Percentiles rank a stretch among this genome's conserved stretches.
Conservation (phyloP, 2,113 vertebrate species). For the Plecturocebus donacophilus region DNA sequence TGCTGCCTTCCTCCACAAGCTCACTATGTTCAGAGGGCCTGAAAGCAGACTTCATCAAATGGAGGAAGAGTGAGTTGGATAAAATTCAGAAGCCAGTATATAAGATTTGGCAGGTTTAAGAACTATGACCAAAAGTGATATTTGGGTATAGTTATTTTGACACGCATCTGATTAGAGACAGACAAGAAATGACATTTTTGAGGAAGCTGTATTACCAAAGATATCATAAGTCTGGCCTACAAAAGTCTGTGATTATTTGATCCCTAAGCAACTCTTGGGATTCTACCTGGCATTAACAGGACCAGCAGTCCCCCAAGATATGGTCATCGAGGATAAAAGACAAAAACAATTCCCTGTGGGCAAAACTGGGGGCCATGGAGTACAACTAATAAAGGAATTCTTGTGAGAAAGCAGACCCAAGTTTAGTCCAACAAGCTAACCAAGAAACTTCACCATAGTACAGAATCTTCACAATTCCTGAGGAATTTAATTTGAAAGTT, state of each 20-base stretch:
- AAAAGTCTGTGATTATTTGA: neutral
- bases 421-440: neutral
- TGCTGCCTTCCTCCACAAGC: neutral
- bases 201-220: constrained; percentile 19
- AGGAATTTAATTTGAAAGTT: neutral
- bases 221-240: neutral
- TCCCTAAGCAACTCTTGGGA: neutral
- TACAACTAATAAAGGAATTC: neutral
- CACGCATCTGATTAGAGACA: neutral
- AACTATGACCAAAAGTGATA: neutral
- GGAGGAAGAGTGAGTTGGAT: neutral
- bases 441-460: neutral
- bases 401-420: neutral
- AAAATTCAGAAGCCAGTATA: neutral
- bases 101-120: neutral
- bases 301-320: neutral
- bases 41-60: neutral
- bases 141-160: neutral
- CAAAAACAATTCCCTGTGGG: neutral
- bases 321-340: neutral
- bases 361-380: neutral
- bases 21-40: neutral
- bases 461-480: neutral
- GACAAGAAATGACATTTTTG: neutral
- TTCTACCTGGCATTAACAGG: neutral